A percentile compares a stretch with the other conserved stretches of the same genome.
phyloP scores from a whole-genome alignment of 2,888 invertebrate genomes.

The Leptogaster cylindrica region DNA sequence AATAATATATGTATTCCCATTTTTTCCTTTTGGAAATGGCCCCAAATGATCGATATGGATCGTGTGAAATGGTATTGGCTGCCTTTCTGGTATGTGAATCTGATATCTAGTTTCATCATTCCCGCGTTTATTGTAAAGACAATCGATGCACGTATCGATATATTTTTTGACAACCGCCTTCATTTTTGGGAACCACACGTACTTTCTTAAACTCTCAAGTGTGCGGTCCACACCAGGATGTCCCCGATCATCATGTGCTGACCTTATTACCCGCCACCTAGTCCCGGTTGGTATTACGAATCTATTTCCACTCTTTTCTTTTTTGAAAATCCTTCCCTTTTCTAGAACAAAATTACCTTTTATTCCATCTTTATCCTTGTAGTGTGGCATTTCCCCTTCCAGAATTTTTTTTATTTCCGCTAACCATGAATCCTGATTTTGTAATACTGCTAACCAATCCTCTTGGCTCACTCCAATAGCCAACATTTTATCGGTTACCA shows the following conservation, averaged over 20 bases:
- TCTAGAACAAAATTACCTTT: constrained; percentile 5
- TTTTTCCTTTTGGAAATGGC: constrained; percentile 42
- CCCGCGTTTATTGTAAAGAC: no score
- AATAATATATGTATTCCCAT: no score
- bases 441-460: constrained; percentile 45
- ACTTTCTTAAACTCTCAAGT: constrained; percentile 37
- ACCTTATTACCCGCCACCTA: constrained; percentile 42
- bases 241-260: constrained; percentile 44
- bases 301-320: constrained; percentile 11
- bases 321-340: constrained; percentile 29
- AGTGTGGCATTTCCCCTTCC: neutral
- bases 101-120: constrained; percentile 12
- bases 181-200: constrained; percentile 45
- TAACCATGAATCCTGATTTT: constrained; percentile 40
- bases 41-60: constrained; percentile 49
- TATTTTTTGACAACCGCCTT: constrained; percentile 10
- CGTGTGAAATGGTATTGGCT: constrained; percentile 41
- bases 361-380: neutral
- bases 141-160: constrained; percentile 4
- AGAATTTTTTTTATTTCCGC: constrained; percentile 19
- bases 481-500: constrained; percentile 5
- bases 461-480: neutral
- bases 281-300: no score
- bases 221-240: constrained; percentile 42
- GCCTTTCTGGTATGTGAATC: constrained; percentile 46